Evolutionary conservation across 1,140 invertebrate species (phyloP).

Genomic region (Lepidostoma basale): DNA sequence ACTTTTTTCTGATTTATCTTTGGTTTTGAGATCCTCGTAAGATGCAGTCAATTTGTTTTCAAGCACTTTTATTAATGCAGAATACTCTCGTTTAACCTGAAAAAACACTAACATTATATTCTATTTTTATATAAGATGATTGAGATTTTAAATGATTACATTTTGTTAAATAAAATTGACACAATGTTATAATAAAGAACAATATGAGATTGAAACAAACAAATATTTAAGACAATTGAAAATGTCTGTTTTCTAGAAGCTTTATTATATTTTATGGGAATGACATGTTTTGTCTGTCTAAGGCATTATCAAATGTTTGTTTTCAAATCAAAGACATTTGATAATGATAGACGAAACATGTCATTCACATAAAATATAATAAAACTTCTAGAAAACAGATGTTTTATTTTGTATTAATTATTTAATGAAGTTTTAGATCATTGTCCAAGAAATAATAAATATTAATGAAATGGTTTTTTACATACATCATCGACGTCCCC

Average conservation of each 20-base stretch:
- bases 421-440: too few species aligned
- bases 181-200: too few species aligned
- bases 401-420: too few species aligned
- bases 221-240: not conserved
- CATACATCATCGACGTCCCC: slow-evolving; percentile 50
- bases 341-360: not conserved
- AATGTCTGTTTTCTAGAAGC: too few species aligned
- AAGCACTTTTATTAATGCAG: slow-evolving; percentile 53
- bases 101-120: slow-evolving; percentile 19
- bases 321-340: not conserved
- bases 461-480: not conserved
- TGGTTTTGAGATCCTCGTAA: slow-evolving; percentile 53
- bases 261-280: too few species aligned
- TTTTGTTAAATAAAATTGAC: too few species aligned
- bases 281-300: too few species aligned
- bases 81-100: slow-evolving; percentile 54
- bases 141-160: too few species aligned
- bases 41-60: slow-evolving; percentile 52
- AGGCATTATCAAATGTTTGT: too few species aligned
- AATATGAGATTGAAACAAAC: too few species aligned
- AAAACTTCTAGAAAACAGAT: too few species aligned
- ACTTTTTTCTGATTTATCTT: slow-evolving; percentile 50
- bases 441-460: not conserved
- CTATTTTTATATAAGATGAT: not conserved
- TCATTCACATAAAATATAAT: too few species aligned